phyloP scores from a whole-genome alignment of 2,888 invertebrate species.

The Lysandra coridon region DNA sequence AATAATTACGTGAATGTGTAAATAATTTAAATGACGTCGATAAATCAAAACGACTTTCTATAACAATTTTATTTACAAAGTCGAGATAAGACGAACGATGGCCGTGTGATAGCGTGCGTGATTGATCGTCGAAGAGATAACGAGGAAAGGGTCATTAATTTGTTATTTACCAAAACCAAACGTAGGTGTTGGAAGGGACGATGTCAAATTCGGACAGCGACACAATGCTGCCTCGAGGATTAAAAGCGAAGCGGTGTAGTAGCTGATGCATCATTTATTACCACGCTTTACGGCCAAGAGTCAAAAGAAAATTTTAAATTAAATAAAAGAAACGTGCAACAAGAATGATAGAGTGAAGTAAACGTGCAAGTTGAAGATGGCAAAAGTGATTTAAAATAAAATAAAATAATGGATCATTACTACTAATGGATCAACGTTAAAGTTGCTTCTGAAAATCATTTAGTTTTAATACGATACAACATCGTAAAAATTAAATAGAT shows the following conservation, averaged over 20 bases:
- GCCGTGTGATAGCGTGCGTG: slow-evolving; percentile 56
- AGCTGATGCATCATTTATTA: slow-evolving; percentile 76
- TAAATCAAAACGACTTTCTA: slow-evolving; percentile 19
- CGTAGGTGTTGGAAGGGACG: slow-evolving; percentile 64
- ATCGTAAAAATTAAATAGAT: background rate
- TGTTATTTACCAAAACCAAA: slow-evolving; percentile 61
- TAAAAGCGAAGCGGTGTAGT: slow-evolving; percentile 79
- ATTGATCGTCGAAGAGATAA: slow-evolving; percentile 68
- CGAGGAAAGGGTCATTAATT: slow-evolving; percentile 64
- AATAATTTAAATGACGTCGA: slow-evolving; percentile 25
- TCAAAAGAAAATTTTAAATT: slow-evolving; percentile 7
- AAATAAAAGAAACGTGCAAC: slow-evolving; percentile 19
- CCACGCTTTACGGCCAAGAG: slow-evolving; percentile 15
- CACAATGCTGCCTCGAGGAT: slow-evolving; percentile 72
- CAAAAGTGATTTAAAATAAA: background rate
- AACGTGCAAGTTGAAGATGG: slow-evolving; percentile 1
- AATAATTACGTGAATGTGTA: slow-evolving; percentile 15
- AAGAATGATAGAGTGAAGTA: slow-evolving; percentile 20
- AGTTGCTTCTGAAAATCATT: background rate
- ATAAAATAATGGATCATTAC: background rate
- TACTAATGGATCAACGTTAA: background rate
- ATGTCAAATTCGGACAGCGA: slow-evolving; percentile 69
- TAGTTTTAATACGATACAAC: background rate
- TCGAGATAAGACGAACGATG: slow-evolving; percentile 44
- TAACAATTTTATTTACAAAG: slow-evolving; percentile 42